Percentiles rank a stretch among this genome's conserved stretches.
phyloP scores from a whole-genome alignment of 1,140 invertebrate species.

The Hydropsyche tenuis region DNA sequence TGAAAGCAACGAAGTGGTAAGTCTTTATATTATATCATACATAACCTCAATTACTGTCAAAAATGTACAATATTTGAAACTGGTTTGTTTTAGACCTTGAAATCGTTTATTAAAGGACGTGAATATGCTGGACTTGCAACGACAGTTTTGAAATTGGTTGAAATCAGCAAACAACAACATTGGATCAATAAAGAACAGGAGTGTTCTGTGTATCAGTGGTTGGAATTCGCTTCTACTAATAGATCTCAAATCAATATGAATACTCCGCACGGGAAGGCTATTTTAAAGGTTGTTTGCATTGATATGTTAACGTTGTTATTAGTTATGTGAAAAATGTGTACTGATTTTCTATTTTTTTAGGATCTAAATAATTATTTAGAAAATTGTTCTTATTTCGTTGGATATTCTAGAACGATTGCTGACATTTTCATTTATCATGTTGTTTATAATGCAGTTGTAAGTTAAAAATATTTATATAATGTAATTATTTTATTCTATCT shows the following conservation, averaged over 20 bases:
- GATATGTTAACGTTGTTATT: not conserved
- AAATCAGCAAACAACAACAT: conserved; percentile 12
- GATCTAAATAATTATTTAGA: conserved; percentile 46
- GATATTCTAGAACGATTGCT: conserved; percentile 38
- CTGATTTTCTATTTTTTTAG: conserved; percentile 37
- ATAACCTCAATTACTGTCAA: not conserved
- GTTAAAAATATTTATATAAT: conserved; percentile 20
- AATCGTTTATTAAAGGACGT: not conserved
- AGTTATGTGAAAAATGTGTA: not conserved
- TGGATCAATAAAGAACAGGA: conserved; percentile 19
- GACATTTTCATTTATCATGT: conserved; percentile 47
- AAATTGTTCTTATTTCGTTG: conserved; percentile 44
- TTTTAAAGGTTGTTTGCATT: conserved; percentile 51
- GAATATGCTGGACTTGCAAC: conserved; percentile 35
- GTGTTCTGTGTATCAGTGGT: conserved; percentile 43
- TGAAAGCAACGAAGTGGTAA: not conserved
- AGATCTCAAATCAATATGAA: conserved; percentile 25
- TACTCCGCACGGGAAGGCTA: conserved; percentile 54
- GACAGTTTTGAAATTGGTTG: conserved; percentile 27
- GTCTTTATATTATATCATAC: not conserved
- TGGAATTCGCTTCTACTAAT: conserved; percentile 43
- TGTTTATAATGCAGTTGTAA: conserved; percentile 44
- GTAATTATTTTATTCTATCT: conserved; percentile 8
- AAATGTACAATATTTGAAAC: not conserved
- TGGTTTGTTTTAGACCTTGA: not conserved